phyloP scores from a whole-genome alignment of 2,888 invertebrate genomes.

The Acrobasis suavella region DNA sequence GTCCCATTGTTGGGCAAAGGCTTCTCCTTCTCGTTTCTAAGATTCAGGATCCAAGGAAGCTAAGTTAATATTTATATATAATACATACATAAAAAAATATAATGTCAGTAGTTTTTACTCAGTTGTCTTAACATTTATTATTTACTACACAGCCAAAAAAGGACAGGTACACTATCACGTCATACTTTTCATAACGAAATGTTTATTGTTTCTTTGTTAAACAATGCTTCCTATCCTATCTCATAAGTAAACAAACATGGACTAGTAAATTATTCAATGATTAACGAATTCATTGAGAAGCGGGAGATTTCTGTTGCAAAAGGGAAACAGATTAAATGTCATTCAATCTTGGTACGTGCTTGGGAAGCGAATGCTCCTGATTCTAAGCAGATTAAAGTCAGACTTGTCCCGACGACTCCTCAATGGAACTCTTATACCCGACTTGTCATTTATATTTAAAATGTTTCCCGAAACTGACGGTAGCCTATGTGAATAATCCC shows the following conservation, averaged over 20 bases:
- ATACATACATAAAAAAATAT: too few relatives aligned
- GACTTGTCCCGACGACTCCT: conserved; percentile 49
- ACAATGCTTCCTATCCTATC: not conserved
- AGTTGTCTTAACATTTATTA: too few relatives aligned
- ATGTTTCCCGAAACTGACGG: conserved; percentile 44
- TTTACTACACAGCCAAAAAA: too few relatives aligned
- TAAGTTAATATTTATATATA: too few relatives aligned
- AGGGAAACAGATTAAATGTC: conserved; percentile 73
- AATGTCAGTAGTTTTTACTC: too few relatives aligned
- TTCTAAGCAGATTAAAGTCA: conserved; percentile 73
- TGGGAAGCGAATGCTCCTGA: conserved; percentile 67
- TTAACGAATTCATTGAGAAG: conserved; percentile 59
- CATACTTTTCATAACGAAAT: too few relatives aligned
- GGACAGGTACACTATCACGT: too few relatives aligned
- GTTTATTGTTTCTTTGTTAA: too few relatives aligned
- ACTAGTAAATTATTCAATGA: conserved; percentile 71
- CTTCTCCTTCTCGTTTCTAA: too few relatives aligned
- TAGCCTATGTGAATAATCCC: conserved; percentile 47
- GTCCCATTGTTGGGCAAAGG: too few relatives aligned
- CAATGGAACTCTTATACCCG: conserved; percentile 53
- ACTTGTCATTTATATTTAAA: conserved; percentile 56
- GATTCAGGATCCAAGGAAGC: too few relatives aligned
- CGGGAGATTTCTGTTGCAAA: conserved; percentile 57
- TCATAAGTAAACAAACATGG: conserved; percentile 52
- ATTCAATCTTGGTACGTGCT: conserved; percentile 73